Conservation (phyloP, 2,888 invertebrate species). For the Bedellia somnulentella region DNA sequence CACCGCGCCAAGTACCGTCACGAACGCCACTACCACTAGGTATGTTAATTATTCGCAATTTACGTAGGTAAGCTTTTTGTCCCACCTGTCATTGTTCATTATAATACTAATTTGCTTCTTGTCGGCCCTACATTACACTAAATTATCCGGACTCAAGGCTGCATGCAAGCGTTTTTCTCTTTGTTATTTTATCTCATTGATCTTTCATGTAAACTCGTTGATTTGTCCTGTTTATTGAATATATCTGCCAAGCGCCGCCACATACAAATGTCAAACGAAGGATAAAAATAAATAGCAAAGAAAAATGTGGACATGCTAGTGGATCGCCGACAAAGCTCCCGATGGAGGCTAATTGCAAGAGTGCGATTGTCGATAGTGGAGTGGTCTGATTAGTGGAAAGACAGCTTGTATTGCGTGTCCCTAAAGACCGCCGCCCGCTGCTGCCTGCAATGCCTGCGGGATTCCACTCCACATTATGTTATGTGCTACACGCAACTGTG, state of each 20-base stretch:
- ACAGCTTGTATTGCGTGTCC: constrained; percentile 37
- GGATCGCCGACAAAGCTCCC: constrained; percentile 18
- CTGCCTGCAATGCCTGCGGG: constrained; percentile 16
- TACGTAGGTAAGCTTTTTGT: constrained; percentile 36
- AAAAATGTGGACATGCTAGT: no score
- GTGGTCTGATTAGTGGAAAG: constrained; percentile 45
- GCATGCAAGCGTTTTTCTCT: constrained; percentile 15
- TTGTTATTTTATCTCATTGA: constrained; percentile 11
- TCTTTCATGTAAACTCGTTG: not conserved
- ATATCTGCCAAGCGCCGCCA: no score
- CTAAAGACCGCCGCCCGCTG: constrained; percentile 26
- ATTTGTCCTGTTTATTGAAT: no score
- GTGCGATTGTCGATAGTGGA: constrained; percentile 34
- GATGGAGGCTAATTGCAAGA: constrained; percentile 41
- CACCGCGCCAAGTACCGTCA: no score
- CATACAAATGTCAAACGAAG: no score
- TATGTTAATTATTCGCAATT: constrained; percentile 3
- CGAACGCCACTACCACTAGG: not conserved
- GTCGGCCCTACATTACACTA: constrained; percentile 20
- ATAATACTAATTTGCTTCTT: constrained; percentile 21
- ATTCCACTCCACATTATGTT: constrained; percentile 6
- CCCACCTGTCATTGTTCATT: constrained; percentile 28
- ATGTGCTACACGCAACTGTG: constrained; percentile 29
- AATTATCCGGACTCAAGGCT: constrained; percentile 39
- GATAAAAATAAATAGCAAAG: no score